phyloP scores from a whole-genome alignment of 2,113 vertebrate genomes.

The Sisor rabdophorus region DNA sequence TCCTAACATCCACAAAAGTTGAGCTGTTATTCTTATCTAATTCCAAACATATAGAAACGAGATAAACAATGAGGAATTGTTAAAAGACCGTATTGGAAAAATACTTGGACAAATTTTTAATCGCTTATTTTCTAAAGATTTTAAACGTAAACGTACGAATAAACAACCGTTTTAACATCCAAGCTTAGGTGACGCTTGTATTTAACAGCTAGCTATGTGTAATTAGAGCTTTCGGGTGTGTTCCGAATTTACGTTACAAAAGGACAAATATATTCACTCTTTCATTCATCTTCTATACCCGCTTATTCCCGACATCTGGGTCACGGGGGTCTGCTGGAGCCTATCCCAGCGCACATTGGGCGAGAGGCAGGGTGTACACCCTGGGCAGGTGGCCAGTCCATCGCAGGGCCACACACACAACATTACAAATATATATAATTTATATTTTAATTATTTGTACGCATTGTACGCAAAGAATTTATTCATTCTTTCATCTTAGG shows the following conservation, averaged over 20 bases:
- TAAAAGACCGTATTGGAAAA: not conserved
- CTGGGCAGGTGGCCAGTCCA: no score
- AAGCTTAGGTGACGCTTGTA: not conserved
- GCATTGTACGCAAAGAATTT: no score
- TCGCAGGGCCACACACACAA: no score
- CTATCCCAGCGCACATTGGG: no score
- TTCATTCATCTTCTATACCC: no score
- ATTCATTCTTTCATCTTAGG: no score
- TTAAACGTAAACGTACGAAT: not conserved
- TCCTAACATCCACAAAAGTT: not conserved
- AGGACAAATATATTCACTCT: not conserved
- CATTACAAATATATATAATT: no score
- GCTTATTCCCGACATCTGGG: no score
- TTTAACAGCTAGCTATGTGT: not conserved
- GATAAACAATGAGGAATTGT: not conserved
- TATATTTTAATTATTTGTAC: no score
- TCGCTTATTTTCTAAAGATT: not conserved
- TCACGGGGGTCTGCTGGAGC: no score
- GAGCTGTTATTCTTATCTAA: not conserved
- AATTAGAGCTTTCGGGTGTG: no score
- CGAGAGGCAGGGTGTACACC: no score
- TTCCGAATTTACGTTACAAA: not conserved
- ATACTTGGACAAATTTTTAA: not conserved
- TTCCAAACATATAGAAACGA: not conserved
- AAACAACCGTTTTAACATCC: not conserved